Evolutionary conservation across 2,113 vertebrate genomes (phyloP), one percentile per base, ranked within the genome.

Genomic region (Antennarius striatus): DNA sequence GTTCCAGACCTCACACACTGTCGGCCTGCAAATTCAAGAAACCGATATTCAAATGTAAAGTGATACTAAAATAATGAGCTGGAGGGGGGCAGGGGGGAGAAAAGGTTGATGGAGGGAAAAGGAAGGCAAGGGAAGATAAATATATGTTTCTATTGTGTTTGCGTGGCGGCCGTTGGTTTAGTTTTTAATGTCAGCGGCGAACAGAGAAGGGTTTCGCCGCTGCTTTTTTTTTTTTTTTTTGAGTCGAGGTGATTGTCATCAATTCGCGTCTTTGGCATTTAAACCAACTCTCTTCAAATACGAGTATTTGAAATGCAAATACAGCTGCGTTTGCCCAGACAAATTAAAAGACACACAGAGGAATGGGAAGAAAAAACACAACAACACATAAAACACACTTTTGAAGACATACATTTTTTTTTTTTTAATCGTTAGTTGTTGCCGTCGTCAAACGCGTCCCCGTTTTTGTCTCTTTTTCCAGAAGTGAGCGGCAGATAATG

Each of bases 271-370:
- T 88, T 90, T 94, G 92, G 92, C 92, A 94, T 94, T 94, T 94
- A 92, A 92, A 80, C 90, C 86, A 86, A 22, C 83, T 85, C 85
- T 90, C 87, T 91, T 92, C 87, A 90, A 92, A 92, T 90, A 89
- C 57, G 85, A 86, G 73, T 75, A 91, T 93, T 93, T 93, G 92
- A 94, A 93, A 93, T 93, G 93, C 93, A 92, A 94, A 94, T 94
- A 86, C 79, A 87, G 75, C 83, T 72, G 88, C 77, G 81, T 90
- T 84, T 82, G 89, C 75, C 84, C 85, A 86, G 87, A 89, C 86
- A 92, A 91, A 92, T 92, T 88, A 92, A 91, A 83, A 87, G 74
- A 78, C 74, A 71, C 71, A 73, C 43, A 30, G 43, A 62, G 7
- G 46, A 57, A 52, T 22, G 12, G 2, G 15, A 53, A 81, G 83